These are phyloP conservation scores for Oenanthe oenanthe DNA, from an alignment of 2,113 vertebrate species.

Conservation along the genomic window DNA sequence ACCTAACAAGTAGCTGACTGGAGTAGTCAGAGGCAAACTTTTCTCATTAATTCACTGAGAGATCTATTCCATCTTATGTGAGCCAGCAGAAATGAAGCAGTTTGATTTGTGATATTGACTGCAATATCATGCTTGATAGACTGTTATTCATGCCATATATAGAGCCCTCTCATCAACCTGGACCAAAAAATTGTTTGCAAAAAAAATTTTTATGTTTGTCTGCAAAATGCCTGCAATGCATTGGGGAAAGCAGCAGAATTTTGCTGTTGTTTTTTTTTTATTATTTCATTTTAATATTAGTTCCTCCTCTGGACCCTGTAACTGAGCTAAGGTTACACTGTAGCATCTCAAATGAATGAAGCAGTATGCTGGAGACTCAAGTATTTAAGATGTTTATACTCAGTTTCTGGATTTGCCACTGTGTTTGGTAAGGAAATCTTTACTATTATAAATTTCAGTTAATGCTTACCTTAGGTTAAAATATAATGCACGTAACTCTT, in stretches of 20 bases:
- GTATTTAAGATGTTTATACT: background rate
- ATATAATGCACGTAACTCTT: background rate
- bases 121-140: background rate
- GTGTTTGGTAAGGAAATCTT: background rate
- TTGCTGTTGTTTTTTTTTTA: background rate
- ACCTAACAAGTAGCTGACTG: background rate
- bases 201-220: background rate
- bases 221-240: background rate
- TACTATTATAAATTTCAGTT: background rate
- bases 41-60: background rate
- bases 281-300: background rate
- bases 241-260: background rate
- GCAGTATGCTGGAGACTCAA: background rate
- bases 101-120: background rate
- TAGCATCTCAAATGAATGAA: background rate
- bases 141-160: background rate
- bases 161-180: background rate
- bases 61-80: background rate
- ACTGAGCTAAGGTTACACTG: background rate
- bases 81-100: background rate
- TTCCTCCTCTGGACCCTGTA: background rate
- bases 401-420: background rate
- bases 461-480: background rate
- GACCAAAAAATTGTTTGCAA: background rate
- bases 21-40: background rate